Evolutionary conservation across 2,113 vertebrate species (phyloP).

Genomic region (Pionites leucogaster): DNA sequence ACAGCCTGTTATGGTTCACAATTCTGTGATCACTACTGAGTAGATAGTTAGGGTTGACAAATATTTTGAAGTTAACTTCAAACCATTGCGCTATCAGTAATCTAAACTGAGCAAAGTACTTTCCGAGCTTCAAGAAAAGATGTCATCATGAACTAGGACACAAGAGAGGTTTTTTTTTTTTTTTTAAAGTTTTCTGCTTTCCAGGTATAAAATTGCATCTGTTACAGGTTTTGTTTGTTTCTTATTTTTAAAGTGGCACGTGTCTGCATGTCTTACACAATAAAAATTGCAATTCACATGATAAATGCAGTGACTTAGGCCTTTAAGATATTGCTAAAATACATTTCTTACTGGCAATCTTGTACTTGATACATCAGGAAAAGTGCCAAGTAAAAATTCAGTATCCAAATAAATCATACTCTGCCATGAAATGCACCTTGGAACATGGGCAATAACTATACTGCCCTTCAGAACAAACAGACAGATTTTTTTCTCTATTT

Average conservation of each 20-base stretch:
- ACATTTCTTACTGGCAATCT: background rate
- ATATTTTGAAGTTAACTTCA: slow-evolving; percentile 42
- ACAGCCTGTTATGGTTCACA: background rate
- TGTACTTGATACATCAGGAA: background rate
- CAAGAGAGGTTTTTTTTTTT: background rate
- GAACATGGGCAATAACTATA: background rate
- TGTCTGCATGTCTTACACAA: background rate
- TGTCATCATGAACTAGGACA: background rate
- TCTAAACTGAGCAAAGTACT: slow-evolving; percentile 3
- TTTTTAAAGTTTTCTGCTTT: background rate
- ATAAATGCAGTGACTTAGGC: background rate
- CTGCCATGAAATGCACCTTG: background rate
- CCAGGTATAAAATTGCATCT: background rate
- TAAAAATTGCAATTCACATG: background rate
- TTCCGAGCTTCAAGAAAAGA: background rate
- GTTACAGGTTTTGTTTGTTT: background rate
- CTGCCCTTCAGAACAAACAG: background rate
- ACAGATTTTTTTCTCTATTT: background rate
- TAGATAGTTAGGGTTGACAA: background rate
- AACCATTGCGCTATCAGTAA: slow-evolving; percentile 34
- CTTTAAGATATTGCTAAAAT: slow-evolving; percentile 20
- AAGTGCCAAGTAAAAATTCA: background rate
- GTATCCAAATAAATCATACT: background rate
- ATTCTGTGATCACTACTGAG: background rate
- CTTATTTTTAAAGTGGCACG: background rate